Evolutionary conservation across 2,888 invertebrate species (phyloP), one percentile per base, ranked within the genome.

Genomic region (Gonocerus acuteangulatus): DNA sequence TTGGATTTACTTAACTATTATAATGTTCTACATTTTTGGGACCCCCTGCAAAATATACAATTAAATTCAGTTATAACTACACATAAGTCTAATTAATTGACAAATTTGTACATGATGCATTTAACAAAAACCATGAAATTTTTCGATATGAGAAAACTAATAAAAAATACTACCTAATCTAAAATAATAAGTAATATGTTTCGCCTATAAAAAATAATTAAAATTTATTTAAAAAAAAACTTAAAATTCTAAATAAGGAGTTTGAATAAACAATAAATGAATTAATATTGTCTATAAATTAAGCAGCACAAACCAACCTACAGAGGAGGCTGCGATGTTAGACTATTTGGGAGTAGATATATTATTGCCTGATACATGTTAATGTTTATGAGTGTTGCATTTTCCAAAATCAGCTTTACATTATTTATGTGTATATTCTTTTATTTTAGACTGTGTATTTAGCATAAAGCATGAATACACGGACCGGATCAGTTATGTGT

Each of bases 301-400:
- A 49, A 18, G 44, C 51, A 51, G 44, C 45, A 56, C 16, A 47
- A 27, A 15, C n/a, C 21, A 57, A 44, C 45, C 44, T 39, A 47
- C 36, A 54, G 63, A 63, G 63, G 63, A 63, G 63, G 63, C 60
- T 63, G 54, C 63, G 63, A 63, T 15, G 63, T 63, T 54, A 47
- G 51, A 60, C 42, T 58, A 36, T 42, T 59, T 48, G 32, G 47
- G 15, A 44, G 62, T 62, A 58, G 27, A 23, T 49, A 36, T 51
- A 52, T 44, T 39, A 48, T 59, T 48, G 59, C 48, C n/a, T 59
- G 47, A 47, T 48, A 52, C 19, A 45, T 59, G 59, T 60, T 45
- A 49, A 47, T 62, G 62, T 32, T 59, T 54, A 49, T 62, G 59
- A 57, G 52, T 62, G 52, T 62, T 62, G 62, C 62, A 62, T 62